phyloP scores from a whole-genome alignment of 2,797 vertebrate genomes.

The Catostomus latipinnis region DNA sequence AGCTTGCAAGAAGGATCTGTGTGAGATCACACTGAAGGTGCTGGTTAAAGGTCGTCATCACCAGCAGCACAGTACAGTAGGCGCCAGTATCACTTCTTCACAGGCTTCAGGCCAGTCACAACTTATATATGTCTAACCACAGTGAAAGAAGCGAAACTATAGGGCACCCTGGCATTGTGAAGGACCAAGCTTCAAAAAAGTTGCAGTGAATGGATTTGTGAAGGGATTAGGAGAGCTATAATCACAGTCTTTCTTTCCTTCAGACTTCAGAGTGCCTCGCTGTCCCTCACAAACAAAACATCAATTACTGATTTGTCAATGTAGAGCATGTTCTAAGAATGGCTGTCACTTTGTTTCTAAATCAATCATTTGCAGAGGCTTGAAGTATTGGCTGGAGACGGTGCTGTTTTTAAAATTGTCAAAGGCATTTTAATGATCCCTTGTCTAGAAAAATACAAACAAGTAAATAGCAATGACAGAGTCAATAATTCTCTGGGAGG shows the following conservation, averaged over 20 bases:
- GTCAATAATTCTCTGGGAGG: constrained; percentile 22
- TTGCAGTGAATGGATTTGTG: constrained; percentile 12
- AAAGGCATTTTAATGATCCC: constrained; percentile 52
- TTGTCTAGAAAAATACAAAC: constrained; percentile 36
- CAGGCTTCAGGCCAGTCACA: constrained; percentile 54
- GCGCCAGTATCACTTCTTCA: constrained; percentile 56
- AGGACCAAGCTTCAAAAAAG: constrained; percentile 13
- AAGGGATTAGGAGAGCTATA: constrained; percentile 29
- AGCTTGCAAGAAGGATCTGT: constrained; percentile 48
- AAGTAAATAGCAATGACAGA: constrained; percentile 43
- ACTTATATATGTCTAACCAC: constrained; percentile 54
- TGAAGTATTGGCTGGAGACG: constrained; percentile 61
- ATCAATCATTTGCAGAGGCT: constrained; percentile 63
- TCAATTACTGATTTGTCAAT: constrained; percentile 60
- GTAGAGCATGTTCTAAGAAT: constrained; percentile 64
- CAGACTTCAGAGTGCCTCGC: constrained; percentile 39
- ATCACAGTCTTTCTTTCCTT: constrained; percentile 14
- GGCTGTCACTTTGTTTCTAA: constrained; percentile 60
- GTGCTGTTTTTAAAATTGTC: constrained; percentile 42
- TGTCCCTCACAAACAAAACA: constrained; percentile 59
- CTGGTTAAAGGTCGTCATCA: constrained; percentile 55
- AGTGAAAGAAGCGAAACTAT: constrained; percentile 48
- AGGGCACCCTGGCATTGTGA: constrained; percentile 20
- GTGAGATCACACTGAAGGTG: constrained; percentile 56
- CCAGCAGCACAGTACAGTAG: constrained; percentile 35